Base-by-base conservation (phyloP, 2,888 invertebrate genomes). In the Hyppa rectilinea region DNA sequence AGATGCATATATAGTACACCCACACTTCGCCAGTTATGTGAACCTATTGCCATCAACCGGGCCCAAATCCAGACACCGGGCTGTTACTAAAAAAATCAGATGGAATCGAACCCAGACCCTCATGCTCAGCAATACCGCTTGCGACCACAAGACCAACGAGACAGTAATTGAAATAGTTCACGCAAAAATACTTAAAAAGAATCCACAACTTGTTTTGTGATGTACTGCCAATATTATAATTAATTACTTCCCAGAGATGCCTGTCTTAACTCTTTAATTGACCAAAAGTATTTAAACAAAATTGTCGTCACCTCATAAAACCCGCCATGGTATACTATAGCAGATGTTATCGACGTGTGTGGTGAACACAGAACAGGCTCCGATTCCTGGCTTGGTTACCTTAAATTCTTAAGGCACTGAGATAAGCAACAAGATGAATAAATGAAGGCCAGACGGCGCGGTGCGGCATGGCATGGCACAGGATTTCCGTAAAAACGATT, bases 251-350 rank as follows among this genome's bases (percentile, higher is more conserved):
- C 7, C 45, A 53, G 50, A 53, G 56, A 59, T 29, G 10, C 26
- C 60, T 55, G 40, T 53, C 56, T 69, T 31, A 6, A 12, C 5
- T 38, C 56, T 61, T 66, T 75, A 72, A 82, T 74, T 68, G 65
- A 20, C 20, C 36, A 50, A 71, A 83, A 73, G 67, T 66, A 75
- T 61, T 59, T 60, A 36, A 63, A 58, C 36, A 47, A 66, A 71
- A 70, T 56, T 67, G 58, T 84, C 40, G 29, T 43, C 85, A 83
- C 80, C 60, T 83, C 70, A 52, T 81, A 79, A 85, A 85, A 71
- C 31, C 49, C 52, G 17, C 60, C 53, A 69, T 38, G 45, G n/a
- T 40, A 17, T 34, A 50, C 9, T 29, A 36, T 6, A 29, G 9
- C n/a, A 23, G 73, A 85, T 85, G 49, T 34, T 72, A 80, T 81